Evolutionary conservation across 2,888 invertebrate species (phyloP).

Genomic region (Drosophila testacea): DNA sequence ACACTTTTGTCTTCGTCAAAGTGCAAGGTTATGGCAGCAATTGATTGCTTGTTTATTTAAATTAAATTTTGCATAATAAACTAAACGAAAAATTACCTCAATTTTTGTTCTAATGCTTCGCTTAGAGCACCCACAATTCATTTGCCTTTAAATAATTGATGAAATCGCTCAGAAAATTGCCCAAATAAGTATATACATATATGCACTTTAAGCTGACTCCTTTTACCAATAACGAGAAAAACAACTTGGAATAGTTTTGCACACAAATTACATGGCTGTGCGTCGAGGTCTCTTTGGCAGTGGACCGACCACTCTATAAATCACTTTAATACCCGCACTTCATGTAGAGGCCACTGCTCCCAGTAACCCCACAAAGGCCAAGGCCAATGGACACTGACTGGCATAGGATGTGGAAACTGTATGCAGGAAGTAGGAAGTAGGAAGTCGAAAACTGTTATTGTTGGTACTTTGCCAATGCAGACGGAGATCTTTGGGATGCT

Average conservation of each 20-base stretch:
- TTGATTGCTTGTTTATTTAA: conserved; percentile 67
- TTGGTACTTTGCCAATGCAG: conserved; percentile 17
- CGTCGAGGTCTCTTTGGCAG: conserved; percentile 36
- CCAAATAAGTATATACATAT: conserved; percentile 28
- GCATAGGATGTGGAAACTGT: background rate
- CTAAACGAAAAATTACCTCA: conserved; percentile 48
- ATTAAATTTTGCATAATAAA: conserved; percentile 75
- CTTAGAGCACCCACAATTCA: conserved; percentile 18
- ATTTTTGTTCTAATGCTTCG: conserved; percentile 20
- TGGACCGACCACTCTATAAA: conserved; percentile 47
- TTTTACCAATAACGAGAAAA: conserved; percentile 9
- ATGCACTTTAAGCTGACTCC: conserved; percentile 42
- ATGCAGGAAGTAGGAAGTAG: background rate
- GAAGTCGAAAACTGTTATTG: background rate
- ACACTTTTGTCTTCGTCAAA: background rate
- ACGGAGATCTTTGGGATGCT: background rate
- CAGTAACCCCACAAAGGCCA: conserved; percentile 14
- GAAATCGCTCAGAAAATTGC: conserved; percentile 51
- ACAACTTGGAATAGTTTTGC: conserved; percentile 32
- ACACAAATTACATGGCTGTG: conserved; percentile 27
- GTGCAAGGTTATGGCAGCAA: conserved; percentile 16
- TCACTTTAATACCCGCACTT: conserved; percentile 51
- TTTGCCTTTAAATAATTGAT: conserved; percentile 63
- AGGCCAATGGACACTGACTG: conserved; percentile 7
- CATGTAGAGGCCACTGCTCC: conserved; percentile 4